Conservation (phyloP, 2,113 vertebrate species). For the Passer domesticus region DNA sequence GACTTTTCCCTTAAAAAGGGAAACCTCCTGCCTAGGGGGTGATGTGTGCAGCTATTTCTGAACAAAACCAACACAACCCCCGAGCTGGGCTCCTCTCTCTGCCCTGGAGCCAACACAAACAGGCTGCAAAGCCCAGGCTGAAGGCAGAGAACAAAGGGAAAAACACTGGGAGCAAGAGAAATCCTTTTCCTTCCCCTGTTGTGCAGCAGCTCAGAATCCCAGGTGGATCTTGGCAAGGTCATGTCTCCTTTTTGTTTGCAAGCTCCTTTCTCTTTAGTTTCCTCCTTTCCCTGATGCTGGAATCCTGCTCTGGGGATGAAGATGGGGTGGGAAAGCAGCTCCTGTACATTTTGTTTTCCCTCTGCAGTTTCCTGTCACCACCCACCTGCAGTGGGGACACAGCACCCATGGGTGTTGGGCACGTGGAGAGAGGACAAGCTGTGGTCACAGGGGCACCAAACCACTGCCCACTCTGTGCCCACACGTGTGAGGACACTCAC, state of each 20-base stretch:
- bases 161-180: neutral
- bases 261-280: neutral
- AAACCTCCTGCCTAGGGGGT: neutral
- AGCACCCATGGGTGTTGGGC: neutral
- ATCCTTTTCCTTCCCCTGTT: neutral
- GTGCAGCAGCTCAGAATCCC: fast-evolving
- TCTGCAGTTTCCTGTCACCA: neutral
- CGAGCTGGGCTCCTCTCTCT: neutral
- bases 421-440: fast-evolving
- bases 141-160: neutral
- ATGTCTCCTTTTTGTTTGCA: neutral
- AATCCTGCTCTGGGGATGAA: neutral
- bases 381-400: fast-evolving
- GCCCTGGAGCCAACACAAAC: neutral
- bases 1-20: neutral
- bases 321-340: neutral
- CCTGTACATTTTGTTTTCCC: neutral
- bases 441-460: neutral
- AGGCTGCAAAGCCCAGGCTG: neutral
- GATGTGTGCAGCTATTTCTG: neutral
- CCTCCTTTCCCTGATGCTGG: neutral
- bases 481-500: fast-evolving
- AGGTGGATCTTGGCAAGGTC: neutral
- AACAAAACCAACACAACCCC: neutral
- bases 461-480: fast-evolving